A percentile compares a stretch with the other conserved stretches of the same genome.
Conservation (phyloP, 2,113 vertebrate genomes). For the Callospermophilus lateralis region DNA sequence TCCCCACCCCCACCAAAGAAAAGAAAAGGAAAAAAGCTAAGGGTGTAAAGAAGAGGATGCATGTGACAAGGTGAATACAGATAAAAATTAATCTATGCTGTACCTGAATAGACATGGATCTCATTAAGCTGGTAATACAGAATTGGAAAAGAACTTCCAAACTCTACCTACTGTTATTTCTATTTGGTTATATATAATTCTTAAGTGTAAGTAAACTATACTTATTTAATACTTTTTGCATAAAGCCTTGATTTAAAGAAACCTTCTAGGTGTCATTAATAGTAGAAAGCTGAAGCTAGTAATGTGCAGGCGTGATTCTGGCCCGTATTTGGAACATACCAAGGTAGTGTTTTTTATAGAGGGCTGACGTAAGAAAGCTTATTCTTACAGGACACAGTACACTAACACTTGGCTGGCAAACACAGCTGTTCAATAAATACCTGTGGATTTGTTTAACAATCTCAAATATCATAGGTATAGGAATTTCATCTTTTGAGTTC, state of each 20-base stretch:
- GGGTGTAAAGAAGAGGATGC: not conserved
- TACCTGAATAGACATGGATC: not conserved
- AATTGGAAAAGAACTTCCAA: not conserved
- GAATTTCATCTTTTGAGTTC: not conserved
- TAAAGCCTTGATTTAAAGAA: not conserved
- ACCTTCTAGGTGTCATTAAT: not conserved
- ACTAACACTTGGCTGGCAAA: not conserved
- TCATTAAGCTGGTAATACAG: not conserved
- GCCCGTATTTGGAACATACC: not conserved
- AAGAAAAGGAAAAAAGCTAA: not conserved
- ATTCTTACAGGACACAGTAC: not conserved
- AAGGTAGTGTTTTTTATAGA: not conserved
- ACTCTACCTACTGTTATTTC: not conserved
- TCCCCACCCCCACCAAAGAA: not conserved
- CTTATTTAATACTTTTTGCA: constrained; percentile 23
- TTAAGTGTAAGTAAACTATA: not conserved
- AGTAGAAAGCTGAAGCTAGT: not conserved
- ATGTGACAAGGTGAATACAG: not conserved
- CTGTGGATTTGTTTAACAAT: not conserved
- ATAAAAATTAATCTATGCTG: not conserved
- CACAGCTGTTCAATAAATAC: not conserved
- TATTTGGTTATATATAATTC: not conserved
- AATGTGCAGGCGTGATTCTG: not conserved
- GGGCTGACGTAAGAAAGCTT: not conserved
- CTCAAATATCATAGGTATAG: not conserved